phyloP scores from a whole-genome alignment of 2,797 vertebrate species.

The Bryconaethiops microstoma region DNA sequence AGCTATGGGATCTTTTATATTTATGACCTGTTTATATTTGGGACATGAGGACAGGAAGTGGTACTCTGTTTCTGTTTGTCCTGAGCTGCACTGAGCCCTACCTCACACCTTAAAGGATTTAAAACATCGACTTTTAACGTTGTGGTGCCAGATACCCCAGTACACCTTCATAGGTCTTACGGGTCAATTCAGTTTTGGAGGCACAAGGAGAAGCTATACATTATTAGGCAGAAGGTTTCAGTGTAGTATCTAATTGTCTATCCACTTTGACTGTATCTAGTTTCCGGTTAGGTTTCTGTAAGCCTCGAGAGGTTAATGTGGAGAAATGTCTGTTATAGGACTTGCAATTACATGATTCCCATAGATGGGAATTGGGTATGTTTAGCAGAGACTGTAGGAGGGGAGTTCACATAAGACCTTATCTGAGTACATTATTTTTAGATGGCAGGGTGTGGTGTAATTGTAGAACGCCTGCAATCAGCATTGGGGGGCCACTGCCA shows the following conservation, averaged over 20 bases:
- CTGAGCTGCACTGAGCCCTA: too few relatives aligned
- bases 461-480: slow-evolving; percentile 9
- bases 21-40: too few relatives aligned
- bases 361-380: neutral
- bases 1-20: too few relatives aligned
- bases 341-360: neutral
- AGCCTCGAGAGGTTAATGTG: neutral
- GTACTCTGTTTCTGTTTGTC: too few relatives aligned
- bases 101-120: too few relatives aligned
- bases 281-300: neutral
- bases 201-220: too few relatives aligned
- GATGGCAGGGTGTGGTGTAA: slow-evolving; percentile 11
- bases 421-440: slow-evolving; percentile 33
- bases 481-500: slow-evolving; percentile 11
- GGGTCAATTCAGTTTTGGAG: too few relatives aligned
- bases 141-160: too few relatives aligned
- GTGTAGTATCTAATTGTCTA: neutral
- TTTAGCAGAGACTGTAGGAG: slow-evolving; percentile 16
- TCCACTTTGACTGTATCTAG: neutral
- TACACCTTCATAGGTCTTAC: too few relatives aligned
- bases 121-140: too few relatives aligned
- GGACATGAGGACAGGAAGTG: too few relatives aligned
- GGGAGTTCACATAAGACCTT: slow-evolving; percentile 2
- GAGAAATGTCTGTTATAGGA: neutral
- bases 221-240: neutral